Evolutionary conservation across 2,797 vertebrate species (phyloP), one percentile per base, ranked within the genome.

Genomic region (Bradypus variegatus): DNA sequence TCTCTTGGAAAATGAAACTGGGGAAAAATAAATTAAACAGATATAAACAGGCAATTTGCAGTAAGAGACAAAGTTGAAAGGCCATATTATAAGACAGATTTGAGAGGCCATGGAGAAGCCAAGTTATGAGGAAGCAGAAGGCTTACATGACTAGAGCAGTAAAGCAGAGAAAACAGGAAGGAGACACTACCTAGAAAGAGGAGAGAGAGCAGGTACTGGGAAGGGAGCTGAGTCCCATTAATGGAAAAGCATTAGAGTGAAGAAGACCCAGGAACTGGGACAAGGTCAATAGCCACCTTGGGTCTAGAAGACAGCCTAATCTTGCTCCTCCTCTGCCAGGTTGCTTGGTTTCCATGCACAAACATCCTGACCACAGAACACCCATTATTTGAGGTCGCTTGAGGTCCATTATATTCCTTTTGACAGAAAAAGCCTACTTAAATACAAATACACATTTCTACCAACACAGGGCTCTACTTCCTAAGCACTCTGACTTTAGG

Each of bases 1-100:
- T 62, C 53, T 70, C 9, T 80, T 13, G 15, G 36, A 55, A 79
- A 53, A 5, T 14, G 11, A 86, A 41, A 87, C 65, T 77, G 27
- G 69, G 15, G 78, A 60, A 19, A 69, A 79, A 78, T 69, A 73
- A 38, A 70, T 58, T 19, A 91, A 93, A 86, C 1, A 45, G 12
- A 60, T 27, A 45, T 9, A 73, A 92, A 62, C 10, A 53, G 33
- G 12, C 13, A 53, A 13, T 73, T 65, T 53, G 16, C 76, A 72
- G 25, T 31, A 72, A 25, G n/a, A 79, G 48, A 67, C 8, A 38
- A 87, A 87, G 31, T 31, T 73, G 62, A 93, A 77, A 83, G 50
- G 29, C 36, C 60, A 15, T 31, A 27, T 64, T 83, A 16, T 90
- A 67, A 67, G 77, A 60, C 8, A 86, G 62, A 64, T 5, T 4